phyloP scores from a whole-genome alignment of 2,113 vertebrate species.

The Cervus canadensis region DNA sequence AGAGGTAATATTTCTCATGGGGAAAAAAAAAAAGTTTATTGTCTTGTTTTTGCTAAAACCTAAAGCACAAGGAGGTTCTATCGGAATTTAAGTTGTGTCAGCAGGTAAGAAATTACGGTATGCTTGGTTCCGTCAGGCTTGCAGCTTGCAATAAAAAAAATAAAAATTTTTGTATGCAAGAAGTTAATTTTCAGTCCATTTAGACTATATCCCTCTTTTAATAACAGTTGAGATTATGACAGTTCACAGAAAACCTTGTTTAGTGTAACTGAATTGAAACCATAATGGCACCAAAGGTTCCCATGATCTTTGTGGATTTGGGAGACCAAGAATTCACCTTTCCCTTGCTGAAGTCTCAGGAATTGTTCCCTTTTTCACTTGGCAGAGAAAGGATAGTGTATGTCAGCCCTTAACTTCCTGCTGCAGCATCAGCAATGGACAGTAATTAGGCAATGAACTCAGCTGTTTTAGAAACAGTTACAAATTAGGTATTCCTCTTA shows the following conservation, averaged over 20 bases:
- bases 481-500: slow-evolving; percentile 18
- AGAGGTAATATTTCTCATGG: neutral
- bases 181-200: slow-evolving; percentile 37
- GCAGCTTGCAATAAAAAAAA: slow-evolving; percentile 5
- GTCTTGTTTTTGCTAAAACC: slow-evolving; percentile 27
- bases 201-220: neutral
- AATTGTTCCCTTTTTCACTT: neutral
- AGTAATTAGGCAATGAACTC: neutral
- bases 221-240: neutral
- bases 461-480: neutral
- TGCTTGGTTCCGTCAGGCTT: neutral
- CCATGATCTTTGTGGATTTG: neutral
- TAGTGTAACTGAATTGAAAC: neutral
- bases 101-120: neutral
- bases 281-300: neutral
- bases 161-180: neutral
- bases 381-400: neutral
- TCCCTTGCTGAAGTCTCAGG: neutral
- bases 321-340: slow-evolving; percentile 8
- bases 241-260: slow-evolving; percentile 27
- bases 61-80: neutral
- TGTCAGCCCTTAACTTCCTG: neutral
- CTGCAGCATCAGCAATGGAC: neutral
- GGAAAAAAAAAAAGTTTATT: neutral
- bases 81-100: neutral